Base-by-base conservation (phyloP, 1,140 invertebrate genomes). In the Pissodes strobi region DNA sequence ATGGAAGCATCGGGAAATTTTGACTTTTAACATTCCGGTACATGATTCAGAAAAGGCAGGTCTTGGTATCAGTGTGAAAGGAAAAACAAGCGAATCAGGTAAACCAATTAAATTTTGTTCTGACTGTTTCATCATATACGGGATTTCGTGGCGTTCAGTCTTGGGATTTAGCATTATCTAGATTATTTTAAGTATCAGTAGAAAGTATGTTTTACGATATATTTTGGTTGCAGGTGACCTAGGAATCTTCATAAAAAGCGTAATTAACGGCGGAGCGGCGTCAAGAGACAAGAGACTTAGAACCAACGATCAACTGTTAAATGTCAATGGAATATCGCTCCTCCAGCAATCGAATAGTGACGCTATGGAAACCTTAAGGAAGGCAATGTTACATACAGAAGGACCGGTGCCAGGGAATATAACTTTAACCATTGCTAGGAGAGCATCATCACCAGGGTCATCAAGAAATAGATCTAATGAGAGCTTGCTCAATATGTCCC, bases 201-300 rank as follows among this genome's bases (percentile, higher is more conserved):
- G 3, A 9, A n/a, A n/a, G n/a, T n/a, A n/a, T n/a, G n/a, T n/a
- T 27, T 5, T 27, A 3, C 25, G 25, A 27, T 27, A 39, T 39
- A 5, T 39, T 39, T 39, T 17, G 19, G 12, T 17, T 51, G 17
- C 10, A 61, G 61, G 63, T 1, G 96, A 98, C 79, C 81, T 97
- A 52, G 97, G 97, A 5, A 98, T 99, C 72, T 99, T 98, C 80
- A 93, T 99, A 64, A 99, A 99, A 79, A 94, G 91, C 72, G 94
- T 99, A 1, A 85, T 99, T 60, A 86, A 94, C 72, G 97, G 96
- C 4, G 97, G 97, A 8, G 97, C 97, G 6, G 97, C 97, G 8
- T 95, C 92, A 0, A 83, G 92, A 69, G 97, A 99, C 80, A 95
- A 95, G 30, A 85, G 95, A 48, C 81, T 99, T 46, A 83, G 87